Percentiles rank a stretch among this genome's conserved stretches.
Conservation (phyloP, 2,797 vertebrate genomes). For the Cuniculus paca region DNA sequence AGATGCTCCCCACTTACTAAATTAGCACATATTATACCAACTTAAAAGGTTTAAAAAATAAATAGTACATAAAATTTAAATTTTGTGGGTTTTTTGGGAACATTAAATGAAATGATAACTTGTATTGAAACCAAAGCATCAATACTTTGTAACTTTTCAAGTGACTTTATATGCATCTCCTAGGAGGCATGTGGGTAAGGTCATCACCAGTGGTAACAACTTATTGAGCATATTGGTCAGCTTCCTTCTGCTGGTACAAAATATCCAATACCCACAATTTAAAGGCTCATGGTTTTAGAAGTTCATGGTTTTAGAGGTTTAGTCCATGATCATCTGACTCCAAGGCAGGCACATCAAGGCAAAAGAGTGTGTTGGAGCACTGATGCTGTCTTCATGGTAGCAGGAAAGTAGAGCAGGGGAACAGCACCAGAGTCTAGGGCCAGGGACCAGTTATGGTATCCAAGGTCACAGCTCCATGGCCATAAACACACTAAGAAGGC, state of each 20-base stretch:
- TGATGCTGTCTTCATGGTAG: not conserved
- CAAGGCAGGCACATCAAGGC: not conserved
- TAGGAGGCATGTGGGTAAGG: not conserved
- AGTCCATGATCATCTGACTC: not conserved
- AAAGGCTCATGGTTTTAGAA: not conserved
- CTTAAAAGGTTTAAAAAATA: not conserved
- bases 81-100: not conserved
- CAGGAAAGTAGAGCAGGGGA: not conserved
- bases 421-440: not conserved
- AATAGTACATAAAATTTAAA: not conserved
- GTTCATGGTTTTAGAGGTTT: not conserved
- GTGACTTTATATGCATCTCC: not conserved
- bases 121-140: conserved; percentile 17
- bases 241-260: not conserved
- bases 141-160: not conserved
- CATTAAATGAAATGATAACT: conserved; percentile 17
- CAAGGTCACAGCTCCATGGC: not conserved
- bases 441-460: not conserved
- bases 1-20: not conserved
- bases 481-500: no score
- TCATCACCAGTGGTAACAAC: not conserved
- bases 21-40: not conserved
- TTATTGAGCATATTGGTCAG: not conserved
- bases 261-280: not conserved
- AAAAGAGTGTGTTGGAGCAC: not conserved